These are phyloP conservation scores for Vandiemenella viatica DNA, from an alignment of 2,888 invertebrate species.

Conservation along the genomic window DNA sequence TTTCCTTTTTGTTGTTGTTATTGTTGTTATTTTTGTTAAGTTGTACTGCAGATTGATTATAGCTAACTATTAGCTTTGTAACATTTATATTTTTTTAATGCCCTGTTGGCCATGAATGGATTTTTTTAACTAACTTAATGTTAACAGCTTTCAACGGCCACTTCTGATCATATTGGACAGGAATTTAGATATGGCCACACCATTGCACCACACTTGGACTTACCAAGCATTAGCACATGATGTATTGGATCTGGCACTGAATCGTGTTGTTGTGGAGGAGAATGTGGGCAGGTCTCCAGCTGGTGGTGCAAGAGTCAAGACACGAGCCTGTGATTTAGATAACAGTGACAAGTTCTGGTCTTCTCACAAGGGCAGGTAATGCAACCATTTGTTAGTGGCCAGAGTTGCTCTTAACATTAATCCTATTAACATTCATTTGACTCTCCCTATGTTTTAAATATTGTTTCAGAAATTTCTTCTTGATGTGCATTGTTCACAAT, in stretches of 20 bases:
- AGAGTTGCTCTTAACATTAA: too few relatives aligned
- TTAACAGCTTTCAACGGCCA: slow-evolving; percentile 79
- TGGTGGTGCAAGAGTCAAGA: slow-evolving; percentile 57
- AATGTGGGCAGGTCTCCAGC: slow-evolving; percentile 31
- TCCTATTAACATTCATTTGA: too few relatives aligned
- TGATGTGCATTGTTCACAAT: neutral
- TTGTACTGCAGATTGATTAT: too few relatives aligned
- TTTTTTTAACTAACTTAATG: neutral
- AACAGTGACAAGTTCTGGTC: slow-evolving; percentile 83
- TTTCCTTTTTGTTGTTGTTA: too few relatives aligned
- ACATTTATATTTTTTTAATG: too few relatives aligned
- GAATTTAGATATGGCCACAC: slow-evolving; percentile 92
- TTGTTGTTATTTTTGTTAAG: too few relatives aligned
- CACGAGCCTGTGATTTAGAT: slow-evolving; percentile 79
- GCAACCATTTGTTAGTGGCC: neutral
- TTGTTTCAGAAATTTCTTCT: too few relatives aligned
- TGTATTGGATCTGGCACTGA: slow-evolving; percentile 79
- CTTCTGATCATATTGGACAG: slow-evolving; percentile 83
- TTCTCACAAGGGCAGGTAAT: slow-evolving; percentile 73
- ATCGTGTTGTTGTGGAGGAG: slow-evolving; percentile 63
- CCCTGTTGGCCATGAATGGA: too few relatives aligned
- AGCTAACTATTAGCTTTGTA: too few relatives aligned
- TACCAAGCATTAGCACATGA: slow-evolving; percentile 97
- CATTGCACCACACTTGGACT: slow-evolving; percentile 98
- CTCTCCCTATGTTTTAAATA: too few relatives aligned